A percentile compares a stretch with the other conserved stretches of the same genome.
phyloP scores from a whole-genome alignment of 1,140 invertebrate species.

The Harlomillsia oculata region DNA sequence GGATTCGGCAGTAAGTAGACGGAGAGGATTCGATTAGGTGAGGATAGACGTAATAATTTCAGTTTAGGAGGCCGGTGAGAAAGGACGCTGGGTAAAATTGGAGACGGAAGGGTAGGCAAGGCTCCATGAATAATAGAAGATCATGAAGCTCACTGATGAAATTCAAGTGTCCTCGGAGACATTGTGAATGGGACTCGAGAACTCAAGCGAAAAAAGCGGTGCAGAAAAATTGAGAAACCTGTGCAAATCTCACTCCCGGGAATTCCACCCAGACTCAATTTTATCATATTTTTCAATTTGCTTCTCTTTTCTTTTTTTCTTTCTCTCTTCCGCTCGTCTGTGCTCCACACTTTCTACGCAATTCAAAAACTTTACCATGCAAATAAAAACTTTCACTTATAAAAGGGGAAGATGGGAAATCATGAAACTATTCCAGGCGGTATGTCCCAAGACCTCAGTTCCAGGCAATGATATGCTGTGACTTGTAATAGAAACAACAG shows the following conservation, averaged over 20 bases:
- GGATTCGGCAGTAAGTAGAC: conserved; percentile 24
- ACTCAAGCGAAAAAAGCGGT: conserved; percentile 7
- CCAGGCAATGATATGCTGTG: too few relatives aligned
- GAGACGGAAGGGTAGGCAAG: conserved; percentile 13
- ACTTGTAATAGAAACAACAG: too few relatives aligned
- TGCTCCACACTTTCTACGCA: background rate
- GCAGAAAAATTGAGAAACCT: conserved; percentile 25
- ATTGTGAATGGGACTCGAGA: conserved; percentile 6
- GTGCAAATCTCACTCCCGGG: conserved; percentile 20
- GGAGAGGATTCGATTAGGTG: conserved; percentile 26
- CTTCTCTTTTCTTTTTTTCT: conserved; percentile 7
- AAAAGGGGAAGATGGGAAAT: too few relatives aligned
- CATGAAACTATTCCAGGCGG: too few relatives aligned
- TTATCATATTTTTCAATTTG: conserved; percentile 33
- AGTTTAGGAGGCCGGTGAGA: conserved; percentile 20
- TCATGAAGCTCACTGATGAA: conserved; percentile 37
- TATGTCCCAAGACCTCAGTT: too few relatives aligned
- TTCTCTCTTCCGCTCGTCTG: conserved; percentile 6
- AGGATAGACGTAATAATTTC: conserved; percentile 26
- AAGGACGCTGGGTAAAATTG: conserved; percentile 12
- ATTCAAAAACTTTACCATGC: background rate
- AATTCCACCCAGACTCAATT: conserved; percentile 26
- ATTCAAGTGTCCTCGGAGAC: conserved; percentile 35
- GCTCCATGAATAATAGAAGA: conserved; percentile 34
- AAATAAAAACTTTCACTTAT: too few relatives aligned